Evolutionary conservation across 2,113 vertebrate genomes (phyloP).

Genomic region (Anas platyrhynchos): DNA sequence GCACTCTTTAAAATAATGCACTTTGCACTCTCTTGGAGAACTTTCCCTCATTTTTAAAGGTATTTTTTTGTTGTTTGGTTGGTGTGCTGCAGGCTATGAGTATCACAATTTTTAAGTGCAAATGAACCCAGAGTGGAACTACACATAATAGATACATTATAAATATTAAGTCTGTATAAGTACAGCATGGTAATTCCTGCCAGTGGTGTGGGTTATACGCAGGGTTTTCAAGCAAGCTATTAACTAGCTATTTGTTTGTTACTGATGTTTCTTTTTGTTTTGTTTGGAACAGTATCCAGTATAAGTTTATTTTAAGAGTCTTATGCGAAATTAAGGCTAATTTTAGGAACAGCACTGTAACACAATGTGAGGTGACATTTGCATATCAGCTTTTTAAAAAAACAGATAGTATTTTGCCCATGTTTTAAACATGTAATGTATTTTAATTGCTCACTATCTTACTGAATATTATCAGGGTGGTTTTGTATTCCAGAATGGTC

Average conservation of each 20-base stretch:
- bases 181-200: neutral
- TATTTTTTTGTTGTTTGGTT: neutral
- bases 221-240: neutral
- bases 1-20: constrained; percentile 76
- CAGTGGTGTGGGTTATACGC: neutral
- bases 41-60: constrained; percentile 31
- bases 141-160: neutral
- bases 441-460: constrained; percentile 37
- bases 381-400: neutral
- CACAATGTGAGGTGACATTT: neutral
- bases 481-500: constrained; percentile 19
- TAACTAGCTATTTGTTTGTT: neutral
- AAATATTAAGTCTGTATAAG: neutral
- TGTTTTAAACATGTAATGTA: neutral
- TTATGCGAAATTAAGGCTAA: neutral
- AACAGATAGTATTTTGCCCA: neutral
- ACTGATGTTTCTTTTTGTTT: neutral
- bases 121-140: constrained; percentile 10
- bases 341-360: neutral
- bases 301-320: neutral
- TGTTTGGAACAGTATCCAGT: neutral
- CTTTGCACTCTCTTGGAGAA: constrained; percentile 70
- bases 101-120: neutral
- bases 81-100: neutral
- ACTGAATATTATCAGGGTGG: constrained; percentile 5